Percentiles rank a stretch among this genome's conserved stretches.
Evolutionary conservation across 2,888 invertebrate genomes (phyloP).

Genomic region (Drosophila austrosaltans): DNA sequence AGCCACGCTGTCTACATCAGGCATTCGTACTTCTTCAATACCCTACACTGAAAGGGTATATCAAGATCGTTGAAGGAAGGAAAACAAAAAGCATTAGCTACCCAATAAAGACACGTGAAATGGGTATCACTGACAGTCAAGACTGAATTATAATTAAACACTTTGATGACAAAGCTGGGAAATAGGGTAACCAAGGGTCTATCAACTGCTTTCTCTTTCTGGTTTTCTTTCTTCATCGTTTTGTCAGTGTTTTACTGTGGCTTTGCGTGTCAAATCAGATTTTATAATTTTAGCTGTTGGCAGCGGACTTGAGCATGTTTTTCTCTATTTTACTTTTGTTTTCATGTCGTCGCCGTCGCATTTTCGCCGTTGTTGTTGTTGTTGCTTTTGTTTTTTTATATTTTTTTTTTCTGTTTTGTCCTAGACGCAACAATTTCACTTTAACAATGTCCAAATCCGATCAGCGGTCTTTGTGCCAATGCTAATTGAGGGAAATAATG

Average conservation of each 20-base stretch:
- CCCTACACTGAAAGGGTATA: no score
- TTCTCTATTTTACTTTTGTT: constrained; percentile 23
- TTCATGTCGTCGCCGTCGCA: not conserved
- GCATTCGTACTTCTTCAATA: no score
- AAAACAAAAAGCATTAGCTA: no score
- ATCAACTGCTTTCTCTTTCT: not conserved
- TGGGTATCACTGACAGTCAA: no score
- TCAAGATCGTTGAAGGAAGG: no score
- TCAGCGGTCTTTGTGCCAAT: not conserved
- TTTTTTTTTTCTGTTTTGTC: constrained; percentile 8
- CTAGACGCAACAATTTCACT: constrained; percentile 1
- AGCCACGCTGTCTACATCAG: no score
- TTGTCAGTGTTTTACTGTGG: constrained; percentile 39
- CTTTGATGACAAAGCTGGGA: no score
- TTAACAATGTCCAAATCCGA: not conserved
- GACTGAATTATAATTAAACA: no score
- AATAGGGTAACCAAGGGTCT: no score
- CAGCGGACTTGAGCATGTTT: constrained; percentile 40
- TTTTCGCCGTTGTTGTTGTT: not conserved
- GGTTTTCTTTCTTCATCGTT: not conserved
- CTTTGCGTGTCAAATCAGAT: constrained; percentile 73
- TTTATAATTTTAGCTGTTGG: constrained; percentile 53
- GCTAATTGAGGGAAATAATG: constrained; percentile 16
- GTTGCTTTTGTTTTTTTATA: not conserved
- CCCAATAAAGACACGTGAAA: no score